These are phyloP conservation scores for Gasterosteus aculeatus DNA, from an alignment of 2,113 vertebrate genomes.

Conservation along the genomic window DNA sequence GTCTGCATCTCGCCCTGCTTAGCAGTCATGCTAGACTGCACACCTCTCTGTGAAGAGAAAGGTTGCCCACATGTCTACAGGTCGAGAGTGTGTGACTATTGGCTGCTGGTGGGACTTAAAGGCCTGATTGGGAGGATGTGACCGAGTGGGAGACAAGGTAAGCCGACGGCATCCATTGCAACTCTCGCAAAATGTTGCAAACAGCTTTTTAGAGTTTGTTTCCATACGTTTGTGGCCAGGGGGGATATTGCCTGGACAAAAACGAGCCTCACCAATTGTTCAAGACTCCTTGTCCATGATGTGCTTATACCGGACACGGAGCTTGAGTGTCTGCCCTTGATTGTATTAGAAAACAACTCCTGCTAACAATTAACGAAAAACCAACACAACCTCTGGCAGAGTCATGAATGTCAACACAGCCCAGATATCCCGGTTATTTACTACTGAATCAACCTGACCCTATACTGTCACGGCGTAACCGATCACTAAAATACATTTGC, in stretches of 20 bases:
- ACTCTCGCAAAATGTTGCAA: neutral
- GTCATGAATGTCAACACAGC: neutral
- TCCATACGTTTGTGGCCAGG: neutral
- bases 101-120: constrained; percentile 55
- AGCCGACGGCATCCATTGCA: constrained; percentile 38
- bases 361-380: neutral
- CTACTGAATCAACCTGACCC: neutral
- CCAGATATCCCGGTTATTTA: neutral
- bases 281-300: neutral
- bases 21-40: constrained; percentile 1
- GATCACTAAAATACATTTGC: neutral
- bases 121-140: constrained; percentile 44
- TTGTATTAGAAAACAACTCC: neutral
- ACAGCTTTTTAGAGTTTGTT: neutral
- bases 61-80: constrained; percentile 11
- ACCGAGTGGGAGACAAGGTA: constrained; percentile 68
- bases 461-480: neutral
- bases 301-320: neutral
- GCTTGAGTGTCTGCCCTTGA: neutral
- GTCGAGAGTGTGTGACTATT: constrained; percentile 43
- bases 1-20: neutral
- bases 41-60: constrained; percentile 26
- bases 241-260: neutral
- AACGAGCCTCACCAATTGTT: neutral
- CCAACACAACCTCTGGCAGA: neutral